A percentile compares a stretch with the other conserved stretches of the same genome.
These are phyloP conservation scores for Deilephila porcellus DNA, from an alignment of 2,888 invertebrate species.

Conservation along the genomic window DNA sequence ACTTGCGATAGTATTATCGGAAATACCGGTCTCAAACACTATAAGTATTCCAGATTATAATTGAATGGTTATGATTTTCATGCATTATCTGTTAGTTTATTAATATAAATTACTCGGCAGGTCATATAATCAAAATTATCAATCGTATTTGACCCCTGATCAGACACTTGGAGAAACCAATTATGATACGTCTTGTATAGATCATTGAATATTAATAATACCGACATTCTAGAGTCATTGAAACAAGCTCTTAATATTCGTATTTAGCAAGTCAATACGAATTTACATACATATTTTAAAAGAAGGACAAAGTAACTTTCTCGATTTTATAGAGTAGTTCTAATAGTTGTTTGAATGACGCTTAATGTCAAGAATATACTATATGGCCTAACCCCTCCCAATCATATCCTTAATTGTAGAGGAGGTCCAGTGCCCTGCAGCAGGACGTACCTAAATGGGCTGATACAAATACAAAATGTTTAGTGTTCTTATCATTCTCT, in stretches of 20 bases:
- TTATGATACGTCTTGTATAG: not conserved
- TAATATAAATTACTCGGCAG: not conserved
- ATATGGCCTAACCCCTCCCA: too few relatives aligned
- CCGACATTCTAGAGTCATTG: too few relatives aligned
- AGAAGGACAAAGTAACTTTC: too few relatives aligned
- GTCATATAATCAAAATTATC: not conserved
- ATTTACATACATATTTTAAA: too few relatives aligned
- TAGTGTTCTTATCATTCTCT: too few relatives aligned
- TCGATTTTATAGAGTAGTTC: too few relatives aligned
- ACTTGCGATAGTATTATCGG: not conserved
- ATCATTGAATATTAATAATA: not conserved
- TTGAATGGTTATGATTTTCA: not conserved
- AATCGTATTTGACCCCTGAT: not conserved
- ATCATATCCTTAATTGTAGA: too few relatives aligned
- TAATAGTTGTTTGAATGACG: too few relatives aligned
- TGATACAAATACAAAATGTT: not conserved
- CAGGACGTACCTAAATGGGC: not conserved
- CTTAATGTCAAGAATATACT: too few relatives aligned
- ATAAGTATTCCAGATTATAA: not conserved
- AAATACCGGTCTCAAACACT: not conserved
- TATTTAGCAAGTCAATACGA: too few relatives aligned
- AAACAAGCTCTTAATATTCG: too few relatives aligned
- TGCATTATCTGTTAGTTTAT: not conserved
- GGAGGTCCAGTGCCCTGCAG: not conserved
- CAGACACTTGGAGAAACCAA: not conserved